Evolutionary conservation across 2,888 invertebrate genomes (phyloP).

Genomic region (Incurvaria masculella): DNA sequence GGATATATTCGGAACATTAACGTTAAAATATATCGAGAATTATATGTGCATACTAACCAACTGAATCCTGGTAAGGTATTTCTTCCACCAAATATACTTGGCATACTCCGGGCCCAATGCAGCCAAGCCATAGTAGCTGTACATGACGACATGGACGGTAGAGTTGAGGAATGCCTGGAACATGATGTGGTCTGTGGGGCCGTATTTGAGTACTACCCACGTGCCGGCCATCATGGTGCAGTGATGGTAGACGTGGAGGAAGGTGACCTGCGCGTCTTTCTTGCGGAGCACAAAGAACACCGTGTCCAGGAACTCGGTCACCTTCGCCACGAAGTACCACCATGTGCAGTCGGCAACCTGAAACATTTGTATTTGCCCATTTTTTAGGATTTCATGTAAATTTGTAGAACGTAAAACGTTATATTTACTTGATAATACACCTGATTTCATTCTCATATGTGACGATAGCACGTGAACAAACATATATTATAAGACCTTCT

Average conservation of each 20-base stretch:
- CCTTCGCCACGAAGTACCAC: slow-evolving; percentile 73
- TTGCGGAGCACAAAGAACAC: slow-evolving; percentile 88
- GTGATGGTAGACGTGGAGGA: slow-evolving; percentile 89
- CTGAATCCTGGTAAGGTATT: slow-evolving; percentile 77
- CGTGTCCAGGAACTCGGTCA: slow-evolving; percentile 74
- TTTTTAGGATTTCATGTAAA: too few relatives aligned
- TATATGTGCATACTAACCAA: slow-evolving; percentile 65
- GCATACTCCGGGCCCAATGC: slow-evolving; percentile 71
- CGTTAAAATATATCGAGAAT: too few relatives aligned
- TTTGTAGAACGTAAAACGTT: too few relatives aligned
- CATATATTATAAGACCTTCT: too few relatives aligned
- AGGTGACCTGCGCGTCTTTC: slow-evolving; percentile 71
- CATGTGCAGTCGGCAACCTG: slow-evolving; percentile 50
- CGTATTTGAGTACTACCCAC: slow-evolving; percentile 72
- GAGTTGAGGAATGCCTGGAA: slow-evolving; percentile 72
- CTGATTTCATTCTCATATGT: too few relatives aligned
- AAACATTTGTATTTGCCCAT: too few relatives aligned
- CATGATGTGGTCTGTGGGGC: slow-evolving; percentile 70
- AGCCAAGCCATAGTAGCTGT: slow-evolving; percentile 73
- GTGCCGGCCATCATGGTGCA: slow-evolving; percentile 68
- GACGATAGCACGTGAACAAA: too few relatives aligned
- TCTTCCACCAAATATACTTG: slow-evolving; percentile 83
- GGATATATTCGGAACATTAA: too few relatives aligned
- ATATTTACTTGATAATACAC: too few relatives aligned
- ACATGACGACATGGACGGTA: slow-evolving; percentile 79